A percentile compares a stretch with the other conserved stretches of the same genome.
phyloP scores from a whole-genome alignment of 1,140 invertebrate genomes.

The Habropoda laboriosa region DNA sequence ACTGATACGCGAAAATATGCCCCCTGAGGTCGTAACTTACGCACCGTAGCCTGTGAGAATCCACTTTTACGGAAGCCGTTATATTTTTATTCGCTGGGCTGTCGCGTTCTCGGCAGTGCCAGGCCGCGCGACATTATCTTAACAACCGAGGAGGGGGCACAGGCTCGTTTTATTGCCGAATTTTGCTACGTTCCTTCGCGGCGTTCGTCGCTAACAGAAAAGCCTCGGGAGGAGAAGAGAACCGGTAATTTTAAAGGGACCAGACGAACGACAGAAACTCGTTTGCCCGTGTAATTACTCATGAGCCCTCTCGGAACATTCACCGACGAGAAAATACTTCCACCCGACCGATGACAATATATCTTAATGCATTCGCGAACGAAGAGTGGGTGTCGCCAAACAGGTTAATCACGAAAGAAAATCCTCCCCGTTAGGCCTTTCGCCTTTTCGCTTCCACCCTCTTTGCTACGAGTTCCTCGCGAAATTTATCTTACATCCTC shows the following conservation, averaged over 20 bases:
- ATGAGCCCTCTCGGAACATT: constrained; percentile 40
- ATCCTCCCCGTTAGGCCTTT: not conserved
- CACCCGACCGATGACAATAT: not conserved
- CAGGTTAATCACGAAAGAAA: constrained; percentile 10
- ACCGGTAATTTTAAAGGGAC: not conserved
- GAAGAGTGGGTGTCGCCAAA: not conserved
- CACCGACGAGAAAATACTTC: constrained; percentile 40
- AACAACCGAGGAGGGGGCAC: constrained; percentile 26
- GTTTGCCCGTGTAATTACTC: constrained; percentile 54
- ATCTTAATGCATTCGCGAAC: constrained; percentile 38
- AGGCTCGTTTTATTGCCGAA: constrained; percentile 45
- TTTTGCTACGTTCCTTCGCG: constrained; percentile 39
- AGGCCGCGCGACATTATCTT: constrained; percentile 45
- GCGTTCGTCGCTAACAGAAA: not conserved
- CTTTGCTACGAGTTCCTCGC: too few species aligned
- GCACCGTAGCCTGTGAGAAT: not conserved
- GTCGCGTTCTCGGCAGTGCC: constrained; percentile 9
- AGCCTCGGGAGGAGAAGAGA: not conserved
- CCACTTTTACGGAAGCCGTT: constrained; percentile 46
- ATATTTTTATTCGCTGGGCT: constrained; percentile 53
- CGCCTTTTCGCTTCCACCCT: not conserved
- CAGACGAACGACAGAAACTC: constrained; percentile 34
- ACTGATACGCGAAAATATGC: constrained; percentile 22
- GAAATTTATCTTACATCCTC: not conserved
- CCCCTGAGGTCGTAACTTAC: constrained; percentile 36